A percentile compares a stretch with the other conserved stretches of the same genome.
Conservation (phyloP, 1,140 invertebrate genomes). For the Hormaphis cornu region DNA sequence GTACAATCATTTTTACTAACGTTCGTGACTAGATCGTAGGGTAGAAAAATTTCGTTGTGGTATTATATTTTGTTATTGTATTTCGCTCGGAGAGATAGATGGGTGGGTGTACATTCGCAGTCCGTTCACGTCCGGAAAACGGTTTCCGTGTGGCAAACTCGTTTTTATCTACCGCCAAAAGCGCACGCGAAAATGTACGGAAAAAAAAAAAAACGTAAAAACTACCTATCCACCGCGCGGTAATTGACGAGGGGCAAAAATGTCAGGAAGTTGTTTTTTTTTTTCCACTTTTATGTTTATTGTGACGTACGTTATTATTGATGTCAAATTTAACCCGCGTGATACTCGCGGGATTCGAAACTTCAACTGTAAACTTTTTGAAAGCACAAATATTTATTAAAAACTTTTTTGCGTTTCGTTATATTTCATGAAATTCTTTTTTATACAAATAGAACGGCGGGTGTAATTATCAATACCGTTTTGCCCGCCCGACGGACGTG, state of each 20-base stretch:
- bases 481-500: background rate
- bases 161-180: slow-evolving; percentile 16
- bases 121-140: slow-evolving; percentile 22
- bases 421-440: background rate
- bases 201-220: slow-evolving; percentile 1
- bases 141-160: slow-evolving; percentile 21
- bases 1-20: slow-evolving; percentile 16
- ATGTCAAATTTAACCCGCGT: slow-evolving; percentile 20
- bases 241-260: slow-evolving; percentile 21
- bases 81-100: background rate
- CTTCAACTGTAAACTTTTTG: slow-evolving; percentile 23
- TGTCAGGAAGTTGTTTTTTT: background rate
- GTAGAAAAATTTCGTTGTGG: no score
- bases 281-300: background rate
- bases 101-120: background rate
- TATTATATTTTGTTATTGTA: background rate
- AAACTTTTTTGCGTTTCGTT: slow-evolving; percentile 13
- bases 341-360: slow-evolving; percentile 5
- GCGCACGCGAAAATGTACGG: background rate
- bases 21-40: slow-evolving; percentile 25
- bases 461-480: no score
- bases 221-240: background rate
- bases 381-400: slow-evolving; percentile 4
- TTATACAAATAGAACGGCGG: background rate
- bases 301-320: slow-evolving; percentile 20